Evolutionary conservation across 2,113 vertebrate species (phyloP).

Genomic region (Festucalex cinctus): DNA sequence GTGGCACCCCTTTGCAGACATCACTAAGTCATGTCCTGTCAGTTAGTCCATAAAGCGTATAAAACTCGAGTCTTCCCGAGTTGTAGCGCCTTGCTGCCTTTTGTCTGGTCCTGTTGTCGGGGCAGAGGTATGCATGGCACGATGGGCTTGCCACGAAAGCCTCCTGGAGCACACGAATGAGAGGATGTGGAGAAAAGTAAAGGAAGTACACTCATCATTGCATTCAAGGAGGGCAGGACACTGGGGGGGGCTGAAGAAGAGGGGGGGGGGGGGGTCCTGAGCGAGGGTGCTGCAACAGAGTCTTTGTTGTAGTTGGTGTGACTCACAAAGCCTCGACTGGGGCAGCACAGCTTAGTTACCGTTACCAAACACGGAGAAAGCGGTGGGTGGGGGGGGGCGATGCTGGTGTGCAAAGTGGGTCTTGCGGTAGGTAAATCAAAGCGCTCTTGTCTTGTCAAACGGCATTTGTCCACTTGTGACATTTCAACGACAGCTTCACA

Average conservation of each 20-base stretch:
- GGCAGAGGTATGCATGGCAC: constrained; percentile 61
- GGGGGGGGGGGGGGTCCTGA: constrained; percentile 18
- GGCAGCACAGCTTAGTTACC: constrained; percentile 57
- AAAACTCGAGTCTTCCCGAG: constrained; percentile 30
- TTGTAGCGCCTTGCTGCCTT: constrained; percentile 37
- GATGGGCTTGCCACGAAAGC: constrained; percentile 51
- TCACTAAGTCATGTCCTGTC: constrained; percentile 28
- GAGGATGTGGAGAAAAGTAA: constrained; percentile 57
- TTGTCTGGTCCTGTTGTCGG: constrained; percentile 65
- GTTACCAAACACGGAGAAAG: constrained; percentile 54
- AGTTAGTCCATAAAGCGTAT: constrained; percentile 44
- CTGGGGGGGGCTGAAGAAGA: constrained; percentile 25
- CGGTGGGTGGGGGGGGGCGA: constrained; percentile 10
- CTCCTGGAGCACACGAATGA: constrained; percentile 53
- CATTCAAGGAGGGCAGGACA: constrained; percentile 42
- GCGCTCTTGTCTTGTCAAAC: neutral
- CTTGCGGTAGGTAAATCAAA: constrained; percentile 14
- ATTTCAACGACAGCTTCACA: neutral
- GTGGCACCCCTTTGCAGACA: constrained; percentile 18
- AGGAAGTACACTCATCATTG: constrained; percentile 64
- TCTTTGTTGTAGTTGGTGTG: constrained; percentile 69
- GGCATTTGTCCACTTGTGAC: constrained; percentile 10
- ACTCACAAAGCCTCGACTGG: constrained; percentile 51
- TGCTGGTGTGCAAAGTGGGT: constrained; percentile 1
- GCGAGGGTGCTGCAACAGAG: constrained; percentile 52